Conservation (phyloP, 2,888 invertebrate species). For the Xestia c-nigrum region DNA sequence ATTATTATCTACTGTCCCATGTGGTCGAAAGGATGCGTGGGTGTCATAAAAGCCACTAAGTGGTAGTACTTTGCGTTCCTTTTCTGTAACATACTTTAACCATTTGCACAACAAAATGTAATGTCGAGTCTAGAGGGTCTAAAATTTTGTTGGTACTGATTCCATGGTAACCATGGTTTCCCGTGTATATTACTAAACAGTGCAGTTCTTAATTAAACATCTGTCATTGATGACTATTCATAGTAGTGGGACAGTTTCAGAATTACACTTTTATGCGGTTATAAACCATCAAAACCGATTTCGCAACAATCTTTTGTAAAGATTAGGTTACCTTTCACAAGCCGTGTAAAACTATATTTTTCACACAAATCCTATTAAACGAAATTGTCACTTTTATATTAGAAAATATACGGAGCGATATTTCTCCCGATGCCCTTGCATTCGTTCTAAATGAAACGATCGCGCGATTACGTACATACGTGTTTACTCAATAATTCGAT, state of each 20-base stretch:
- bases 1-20: not conserved
- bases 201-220: not conserved
- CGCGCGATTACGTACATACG: conserved; percentile 83
- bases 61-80: not conserved
- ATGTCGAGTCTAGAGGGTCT: not conserved
- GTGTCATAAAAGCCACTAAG: conserved; percentile 5
- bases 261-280: not conserved
- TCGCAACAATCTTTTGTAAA: conserved; percentile 5
- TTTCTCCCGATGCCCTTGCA: conserved; percentile 84
- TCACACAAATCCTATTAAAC: conserved; percentile 76
- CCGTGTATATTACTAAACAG: not conserved
- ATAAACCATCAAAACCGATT: not conserved
- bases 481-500: conserved; percentile 91
- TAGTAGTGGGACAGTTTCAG: not conserved
- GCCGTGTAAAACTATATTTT: conserved; percentile 63
- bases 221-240: not conserved
- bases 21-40: not conserved
- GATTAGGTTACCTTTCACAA: conserved; percentile 38
- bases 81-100: not conserved
- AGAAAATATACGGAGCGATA: conserved; percentile 82
- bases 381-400: conserved; percentile 81
- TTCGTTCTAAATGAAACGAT: conserved; percentile 86
- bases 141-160: not conserved
- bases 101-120: not conserved
- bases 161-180: not conserved